Evolutionary conservation across 2,113 vertebrate species (phyloP), one percentile per base, ranked within the genome.

Genomic region (Spheniscus mendiculus): DNA sequence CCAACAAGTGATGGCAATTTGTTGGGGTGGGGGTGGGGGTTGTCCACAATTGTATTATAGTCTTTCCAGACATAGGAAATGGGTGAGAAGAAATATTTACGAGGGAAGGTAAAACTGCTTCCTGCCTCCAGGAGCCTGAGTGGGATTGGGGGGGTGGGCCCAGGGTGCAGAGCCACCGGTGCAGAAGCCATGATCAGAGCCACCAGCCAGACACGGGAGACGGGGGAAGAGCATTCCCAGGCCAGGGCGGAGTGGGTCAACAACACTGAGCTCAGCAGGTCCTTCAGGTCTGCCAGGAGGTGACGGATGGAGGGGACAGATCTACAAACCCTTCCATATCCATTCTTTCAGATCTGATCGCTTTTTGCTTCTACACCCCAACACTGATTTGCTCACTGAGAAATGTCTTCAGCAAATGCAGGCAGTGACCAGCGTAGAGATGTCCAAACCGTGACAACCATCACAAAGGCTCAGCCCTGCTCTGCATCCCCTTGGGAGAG

Each of bases 1-100:
- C 45, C 38, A 53, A 49, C 6, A 32, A 36, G 38, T 14, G 15
- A 59, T 12, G 10, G 32, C 8, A 34, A 42, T 71, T 55, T 70
- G 3, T 30, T 65, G 45, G 36, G 5, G 12, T 12, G 11, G 9
- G 9, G 5, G 8, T 36, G 45, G 7, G 14, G 3, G 1, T 5
- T 42, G 26, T 29, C 27, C 27, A 38, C 27, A 30, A 12, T 1
- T 73, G 5, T 12, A 36, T 32, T 49, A 12, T 1, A 73, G 10
- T 45, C 16, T 45, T 59, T 55, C 23, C 53, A 93, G 44, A 53
- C 6, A 36, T 1, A 36, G 34, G 11, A 78, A 82, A 63, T 36
- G 2, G 23, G 4, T 13, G n/a, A 78, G 44, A 45, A 85, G 20
- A 56, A 80, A 26, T 40, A 67, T 36, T 67, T 77, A 9, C 38